phyloP scores from a whole-genome alignment of 2,113 vertebrate genomes.

The Chaetodon auriga region DNA sequence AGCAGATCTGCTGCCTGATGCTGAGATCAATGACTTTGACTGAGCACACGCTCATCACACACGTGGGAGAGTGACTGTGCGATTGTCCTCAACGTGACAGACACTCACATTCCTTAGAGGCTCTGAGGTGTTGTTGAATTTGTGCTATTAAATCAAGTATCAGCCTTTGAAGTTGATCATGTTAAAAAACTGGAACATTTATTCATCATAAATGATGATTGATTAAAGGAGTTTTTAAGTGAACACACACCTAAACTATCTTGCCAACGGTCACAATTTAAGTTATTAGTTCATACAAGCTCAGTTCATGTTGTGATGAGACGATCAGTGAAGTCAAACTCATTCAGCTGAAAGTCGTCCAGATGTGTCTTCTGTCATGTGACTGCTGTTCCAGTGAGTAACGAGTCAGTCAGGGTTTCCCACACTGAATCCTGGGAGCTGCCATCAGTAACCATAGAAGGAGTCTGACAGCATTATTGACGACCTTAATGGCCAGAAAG shows the following conservation, averaged over 20 bases:
- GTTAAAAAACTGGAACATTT: neutral
- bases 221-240: neutral
- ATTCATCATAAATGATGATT: too few species aligned
- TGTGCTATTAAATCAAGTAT: neutral
- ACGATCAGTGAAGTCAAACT: neutral
- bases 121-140: neutral
- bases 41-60: conserved; percentile 51
- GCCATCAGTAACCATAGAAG: conserved; percentile 23
- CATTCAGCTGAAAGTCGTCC: conserved; percentile 5
- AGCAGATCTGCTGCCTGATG: conserved; percentile 47
- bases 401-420: conserved; percentile 44
- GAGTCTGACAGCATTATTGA: neutral
- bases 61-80: conserved; percentile 5
- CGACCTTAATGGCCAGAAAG: neutral
- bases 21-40: conserved; percentile 55
- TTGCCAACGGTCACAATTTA: too few species aligned
- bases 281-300: neutral
- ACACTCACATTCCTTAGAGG: neutral
- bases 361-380: conserved; percentile 35
- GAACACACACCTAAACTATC: too few species aligned
- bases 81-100: neutral
- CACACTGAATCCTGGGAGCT: conserved; percentile 62
- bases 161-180: neutral
- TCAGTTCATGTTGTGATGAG: neutral
- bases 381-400: conserved; percentile 47